Conservation (phyloP, 2,113 vertebrate species). For the Clarias gariepinus region DNA sequence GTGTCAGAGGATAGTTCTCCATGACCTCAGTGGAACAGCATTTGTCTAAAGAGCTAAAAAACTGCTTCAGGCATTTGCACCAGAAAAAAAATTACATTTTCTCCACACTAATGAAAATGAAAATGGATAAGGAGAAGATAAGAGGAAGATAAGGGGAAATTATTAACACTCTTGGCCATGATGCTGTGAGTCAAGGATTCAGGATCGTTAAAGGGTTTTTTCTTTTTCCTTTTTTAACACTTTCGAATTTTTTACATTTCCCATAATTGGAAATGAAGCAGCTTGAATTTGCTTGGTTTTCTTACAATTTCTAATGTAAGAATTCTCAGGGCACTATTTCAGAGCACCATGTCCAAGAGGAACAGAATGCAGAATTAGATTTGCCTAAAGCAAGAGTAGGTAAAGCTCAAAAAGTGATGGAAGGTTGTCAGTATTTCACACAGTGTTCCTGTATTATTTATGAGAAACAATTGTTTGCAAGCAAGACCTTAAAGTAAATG, state of each 20-base stretch:
- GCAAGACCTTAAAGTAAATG: background rate
- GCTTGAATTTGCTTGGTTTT: background rate
- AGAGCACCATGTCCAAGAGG: constrained; percentile 9
- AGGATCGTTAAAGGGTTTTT: background rate
- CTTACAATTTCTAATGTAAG: constrained; percentile 11
- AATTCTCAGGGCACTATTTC: constrained; percentile 10
- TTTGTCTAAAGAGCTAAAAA: constrained; percentile 6
- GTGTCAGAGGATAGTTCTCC: background rate
- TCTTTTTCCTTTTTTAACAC: background rate
- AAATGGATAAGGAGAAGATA: background rate
- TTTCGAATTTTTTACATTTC: background rate
- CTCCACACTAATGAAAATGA: background rate
- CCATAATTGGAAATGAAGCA: constrained; percentile 20
- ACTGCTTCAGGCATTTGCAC: constrained; percentile 15
- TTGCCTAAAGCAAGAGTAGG: constrained; percentile 21
- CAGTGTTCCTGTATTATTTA: background rate
- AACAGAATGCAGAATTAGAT: constrained; percentile 39
- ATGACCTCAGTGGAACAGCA: background rate
- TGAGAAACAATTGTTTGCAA: background rate
- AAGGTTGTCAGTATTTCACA: constrained; percentile 7
- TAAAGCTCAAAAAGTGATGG: background rate
- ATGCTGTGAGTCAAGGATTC: background rate
- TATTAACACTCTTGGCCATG: background rate
- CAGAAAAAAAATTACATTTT: constrained; percentile 3
- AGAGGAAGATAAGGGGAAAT: background rate